Base-by-base conservation (phyloP, 2,888 invertebrate genomes). In the Ectemnius lituratus region DNA sequence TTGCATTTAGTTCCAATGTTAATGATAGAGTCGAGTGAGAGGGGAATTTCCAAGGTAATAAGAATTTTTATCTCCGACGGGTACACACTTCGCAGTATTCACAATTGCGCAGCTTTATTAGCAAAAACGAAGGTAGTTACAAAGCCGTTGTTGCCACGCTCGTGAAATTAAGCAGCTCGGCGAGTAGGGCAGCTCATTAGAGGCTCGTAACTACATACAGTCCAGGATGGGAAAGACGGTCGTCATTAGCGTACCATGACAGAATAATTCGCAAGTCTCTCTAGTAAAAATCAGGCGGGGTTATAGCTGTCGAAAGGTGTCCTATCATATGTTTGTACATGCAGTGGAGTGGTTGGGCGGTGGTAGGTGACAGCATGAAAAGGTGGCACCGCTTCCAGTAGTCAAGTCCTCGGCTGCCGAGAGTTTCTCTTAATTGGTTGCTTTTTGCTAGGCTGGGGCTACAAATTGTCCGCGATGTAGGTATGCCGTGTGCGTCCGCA, bases 341-440 rank as follows among this genome's bases (percentile, higher is more conserved):
- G 65, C n/a, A 68, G 58, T 20, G 8, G 8, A 37, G 37, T 37
- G 37, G 37, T 37, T 11, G 8, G 37, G 37, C 1, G 37, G 8
- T 11, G 37, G 37, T 1, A 37, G 37, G 37, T 37, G 37, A 37
- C 37, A 37, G 37, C 8, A 37, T 11, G 37, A 37, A 23, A 23
- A 37, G 8, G 37, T 37, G 8, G 37, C 37, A 28, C 67, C 62
- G 60, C 60, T 60, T 23, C 23, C 57, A 2, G 1, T 16, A 46
- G 49, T n/a, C 2, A n/a, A 73, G 75, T 37, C 73, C 62, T 47
- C 58, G 66, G 67, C 64, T 77, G 73, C 63, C 75, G 75, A 73
- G 84, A 86, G 85, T 88, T 88, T 87, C 86, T 86, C 86, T 88
- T 89, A 89, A 89, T 89, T 89, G 88, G 85, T 85, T 84, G 60